Conservation (phyloP, 2,113 vertebrate genomes). For the Crocuta crocuta region DNA sequence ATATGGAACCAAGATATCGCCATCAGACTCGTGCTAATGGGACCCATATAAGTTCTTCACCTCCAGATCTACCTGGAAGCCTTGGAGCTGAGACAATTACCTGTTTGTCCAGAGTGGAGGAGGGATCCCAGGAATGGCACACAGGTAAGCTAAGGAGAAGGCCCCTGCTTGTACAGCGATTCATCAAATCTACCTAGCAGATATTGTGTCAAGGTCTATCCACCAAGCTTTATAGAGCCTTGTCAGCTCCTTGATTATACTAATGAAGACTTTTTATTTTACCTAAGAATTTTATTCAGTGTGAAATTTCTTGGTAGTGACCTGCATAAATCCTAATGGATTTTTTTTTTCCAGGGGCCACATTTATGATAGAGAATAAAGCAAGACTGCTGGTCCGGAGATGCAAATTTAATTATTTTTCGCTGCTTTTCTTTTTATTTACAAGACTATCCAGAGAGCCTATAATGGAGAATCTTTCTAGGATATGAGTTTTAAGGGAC, state of each 20-base stretch:
- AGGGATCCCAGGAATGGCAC: neutral
- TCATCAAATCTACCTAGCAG: neutral
- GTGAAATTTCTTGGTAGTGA: neutral
- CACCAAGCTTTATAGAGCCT: neutral
- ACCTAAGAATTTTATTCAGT: neutral
- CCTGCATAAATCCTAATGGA: neutral
- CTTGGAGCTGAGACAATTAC: neutral
- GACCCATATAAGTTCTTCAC: neutral
- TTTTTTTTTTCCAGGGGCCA: neutral
- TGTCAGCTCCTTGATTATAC: neutral
- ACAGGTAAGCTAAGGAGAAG: neutral
- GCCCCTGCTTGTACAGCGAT: neutral
- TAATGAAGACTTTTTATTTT: neutral
- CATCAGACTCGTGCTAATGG: neutral
- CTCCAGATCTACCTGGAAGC: neutral
- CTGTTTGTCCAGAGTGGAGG: neutral
- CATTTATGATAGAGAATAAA: conserved; percentile 11
- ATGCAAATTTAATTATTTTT: conserved; percentile 16
- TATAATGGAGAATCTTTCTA: neutral
- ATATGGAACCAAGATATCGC: neutral
- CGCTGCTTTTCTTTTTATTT: neutral
- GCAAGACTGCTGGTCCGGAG: neutral
- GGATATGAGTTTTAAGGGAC: neutral
- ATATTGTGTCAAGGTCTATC: accelerated
- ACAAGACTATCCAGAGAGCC: neutral